phyloP scores from a whole-genome alignment of 2,888 invertebrate species.

The Ypsolopha sequella region DNA sequence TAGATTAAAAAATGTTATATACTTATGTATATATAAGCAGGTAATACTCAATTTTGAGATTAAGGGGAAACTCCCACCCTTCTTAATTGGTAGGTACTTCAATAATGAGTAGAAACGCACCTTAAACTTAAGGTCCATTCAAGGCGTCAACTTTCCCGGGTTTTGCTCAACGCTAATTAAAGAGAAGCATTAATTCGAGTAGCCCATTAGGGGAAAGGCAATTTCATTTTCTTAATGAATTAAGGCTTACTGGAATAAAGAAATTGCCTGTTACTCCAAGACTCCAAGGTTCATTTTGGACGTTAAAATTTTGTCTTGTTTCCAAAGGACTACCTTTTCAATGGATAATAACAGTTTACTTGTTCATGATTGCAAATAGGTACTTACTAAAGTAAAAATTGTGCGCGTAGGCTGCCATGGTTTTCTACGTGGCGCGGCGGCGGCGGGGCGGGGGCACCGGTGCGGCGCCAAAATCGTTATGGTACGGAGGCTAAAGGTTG shows the following conservation, averaged over 20 bases:
- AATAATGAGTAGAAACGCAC: no score
- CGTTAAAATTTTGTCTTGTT: not conserved
- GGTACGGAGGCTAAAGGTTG: no score
- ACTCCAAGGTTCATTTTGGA: constrained; percentile 4
- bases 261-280: constrained; percentile 14
- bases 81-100: no score
- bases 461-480: no score
- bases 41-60: not conserved
- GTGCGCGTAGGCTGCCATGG: no score
- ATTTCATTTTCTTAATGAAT: constrained; percentile 25
- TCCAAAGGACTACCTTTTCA: no score
- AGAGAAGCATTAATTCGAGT: constrained; percentile 25
- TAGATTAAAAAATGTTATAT: no score
- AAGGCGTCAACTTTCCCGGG: constrained; percentile 7
- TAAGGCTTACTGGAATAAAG: constrained; percentile 18
- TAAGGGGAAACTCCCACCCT: not conserved
- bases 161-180: constrained; percentile 22
- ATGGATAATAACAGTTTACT: no score
- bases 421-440: no score
- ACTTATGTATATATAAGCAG: not conserved
- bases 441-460: no score
- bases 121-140: not conserved
- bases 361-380: no score
- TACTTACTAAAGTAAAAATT: no score
- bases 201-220: constrained; percentile 23